Evolutionary conservation across 2,888 invertebrate species (phyloP).

Genomic region (Tromatobia lineatoria): DNA sequence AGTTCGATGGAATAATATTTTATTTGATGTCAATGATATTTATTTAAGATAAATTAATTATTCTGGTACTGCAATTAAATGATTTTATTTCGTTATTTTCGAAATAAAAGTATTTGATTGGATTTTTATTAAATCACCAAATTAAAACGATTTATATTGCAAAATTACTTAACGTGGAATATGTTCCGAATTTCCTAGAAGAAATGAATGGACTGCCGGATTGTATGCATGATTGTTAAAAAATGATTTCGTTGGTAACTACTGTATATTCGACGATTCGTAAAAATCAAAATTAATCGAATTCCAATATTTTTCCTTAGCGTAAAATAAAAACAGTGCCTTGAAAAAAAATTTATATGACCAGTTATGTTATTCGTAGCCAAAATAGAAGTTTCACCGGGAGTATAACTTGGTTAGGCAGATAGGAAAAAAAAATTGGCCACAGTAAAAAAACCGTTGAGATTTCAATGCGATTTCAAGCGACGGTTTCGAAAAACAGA

Average conservation of each 20-base stretch:
- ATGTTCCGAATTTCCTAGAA: no score
- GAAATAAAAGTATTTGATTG: no score
- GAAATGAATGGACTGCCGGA: no score
- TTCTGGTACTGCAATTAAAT: no score
- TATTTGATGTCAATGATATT: no score
- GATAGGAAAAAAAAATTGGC: constrained; percentile 30
- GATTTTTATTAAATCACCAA: no score
- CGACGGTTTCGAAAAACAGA: constrained; percentile 20
- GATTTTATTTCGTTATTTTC: no score
- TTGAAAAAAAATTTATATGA: neutral
- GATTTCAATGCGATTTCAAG: constrained; percentile 48
- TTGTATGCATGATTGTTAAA: neutral
- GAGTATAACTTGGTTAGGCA: constrained; percentile 31
- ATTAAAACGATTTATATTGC: no score
- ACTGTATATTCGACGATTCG: neutral
- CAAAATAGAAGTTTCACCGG: constrained; percentile 7
- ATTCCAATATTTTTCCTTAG: neutral
- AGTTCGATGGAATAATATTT: no score
- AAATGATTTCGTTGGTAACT: neutral
- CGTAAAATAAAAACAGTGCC: neutral
- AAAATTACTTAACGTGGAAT: no score
- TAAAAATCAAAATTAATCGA: neutral
- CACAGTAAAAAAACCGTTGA: constrained; percentile 25
- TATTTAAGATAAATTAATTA: no score
- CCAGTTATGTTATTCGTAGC: constrained; percentile 34